Conservation (phyloP, 2,888 invertebrate species). For the Camponotus fellah region DNA sequence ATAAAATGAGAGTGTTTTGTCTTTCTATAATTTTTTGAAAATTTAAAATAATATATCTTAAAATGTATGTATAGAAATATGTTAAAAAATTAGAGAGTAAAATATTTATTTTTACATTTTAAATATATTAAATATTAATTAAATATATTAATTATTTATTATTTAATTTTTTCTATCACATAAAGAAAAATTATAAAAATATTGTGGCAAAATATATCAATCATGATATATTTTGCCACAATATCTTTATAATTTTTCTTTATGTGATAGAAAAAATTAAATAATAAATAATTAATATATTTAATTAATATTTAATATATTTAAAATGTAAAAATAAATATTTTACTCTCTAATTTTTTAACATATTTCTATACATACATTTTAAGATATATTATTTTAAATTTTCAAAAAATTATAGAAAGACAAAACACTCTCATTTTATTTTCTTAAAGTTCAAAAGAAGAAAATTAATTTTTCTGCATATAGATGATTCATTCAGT, state of each 20-base stretch:
- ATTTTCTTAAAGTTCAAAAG: not conserved
- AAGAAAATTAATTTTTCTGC: slow-evolving; percentile 13
- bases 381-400: not conserved
- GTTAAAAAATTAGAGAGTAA: not conserved
- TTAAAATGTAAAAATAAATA: not conserved
- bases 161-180: not conserved
- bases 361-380: not conserved
- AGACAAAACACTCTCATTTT: not conserved
- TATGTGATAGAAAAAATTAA: not conserved
- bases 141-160: too few species aligned
- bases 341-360: not conserved
- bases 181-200: not conserved
- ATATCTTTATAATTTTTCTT: not conserved
- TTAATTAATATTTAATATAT: too few species aligned
- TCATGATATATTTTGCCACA: not conserved
- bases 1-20: not conserved
- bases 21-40: not conserved
- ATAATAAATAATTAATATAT: too few species aligned
- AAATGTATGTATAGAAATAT: not conserved
- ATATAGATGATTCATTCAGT: slow-evolving; percentile 55
- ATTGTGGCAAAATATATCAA: not conserved
- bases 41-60: not conserved
- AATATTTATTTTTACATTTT: not conserved
- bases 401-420: not conserved
- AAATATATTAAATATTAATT: too few species aligned